Evolutionary conservation across 2,113 vertebrate species (phyloP).

Genomic region (Acanthochromis polyacanthus): DNA sequence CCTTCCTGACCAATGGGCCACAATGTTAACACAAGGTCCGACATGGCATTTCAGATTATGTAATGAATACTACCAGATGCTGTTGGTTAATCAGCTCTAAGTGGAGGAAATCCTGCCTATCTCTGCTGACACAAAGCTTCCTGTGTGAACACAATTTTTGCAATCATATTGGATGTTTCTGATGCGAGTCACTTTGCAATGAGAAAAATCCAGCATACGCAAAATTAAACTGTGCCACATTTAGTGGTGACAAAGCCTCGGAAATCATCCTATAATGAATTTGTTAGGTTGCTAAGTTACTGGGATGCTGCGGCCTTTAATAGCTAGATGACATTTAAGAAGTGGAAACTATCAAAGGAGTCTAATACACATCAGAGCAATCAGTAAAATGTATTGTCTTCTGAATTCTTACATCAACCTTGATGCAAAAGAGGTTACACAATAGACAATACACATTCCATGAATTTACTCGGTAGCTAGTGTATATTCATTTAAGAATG

Average conservation of each 20-base stretch:
- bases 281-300: not conserved
- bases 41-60: not conserved
- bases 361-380: not conserved
- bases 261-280: not conserved
- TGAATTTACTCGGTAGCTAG: too few relatives aligned
- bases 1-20: not conserved
- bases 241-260: not conserved
- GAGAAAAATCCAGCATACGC: not conserved
- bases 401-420: not conserved
- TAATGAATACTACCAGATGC: not conserved
- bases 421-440: too few relatives aligned
- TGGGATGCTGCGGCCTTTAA: not conserved
- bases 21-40: not conserved
- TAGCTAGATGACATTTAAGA: not conserved
- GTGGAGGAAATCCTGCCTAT: not conserved
- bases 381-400: not conserved
- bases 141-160: constrained; percentile 6
- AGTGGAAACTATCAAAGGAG: not conserved
- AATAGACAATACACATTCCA: too few relatives aligned
- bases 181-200: not conserved
- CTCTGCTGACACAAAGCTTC: not conserved
- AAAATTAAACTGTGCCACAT: not conserved
- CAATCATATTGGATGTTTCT: not conserved
- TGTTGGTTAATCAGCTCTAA: too few relatives aligned
- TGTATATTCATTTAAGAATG: too few relatives aligned